Evolutionary conservation across 2,888 invertebrate species (phyloP), one percentile per base, ranked within the genome.

Genomic region (Hirudinaria manillensis): DNA sequence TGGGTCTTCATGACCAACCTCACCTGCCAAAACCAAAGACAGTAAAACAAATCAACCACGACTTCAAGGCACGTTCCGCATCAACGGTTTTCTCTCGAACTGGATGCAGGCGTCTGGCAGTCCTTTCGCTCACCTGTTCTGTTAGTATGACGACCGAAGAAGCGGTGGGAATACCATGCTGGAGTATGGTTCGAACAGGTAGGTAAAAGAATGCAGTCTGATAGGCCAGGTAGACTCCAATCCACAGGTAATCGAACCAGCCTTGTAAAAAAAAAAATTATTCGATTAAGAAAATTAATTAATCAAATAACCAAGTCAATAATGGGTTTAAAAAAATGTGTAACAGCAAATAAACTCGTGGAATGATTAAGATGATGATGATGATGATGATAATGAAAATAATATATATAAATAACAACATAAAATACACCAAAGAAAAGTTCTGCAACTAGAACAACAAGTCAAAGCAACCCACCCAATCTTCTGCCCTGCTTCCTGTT

Each of bases 1-100:
- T 94, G 91, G 65, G 90, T 88, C 87, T 96, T 96, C 95, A 96
- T 95, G 75, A 91, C 83, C 73, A 93, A 86, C 16, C 95, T 89
- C 19, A 91, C 88, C 91, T 88, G 85, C 16, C 45, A 45, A 45
- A 45, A 45, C 45, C 45, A 45, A 45, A 16, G 1, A 3, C 13
- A 45, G n/a, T n/a, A 45, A 45, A 1, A 16, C 16, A 10, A 45
- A 16, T 45, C 1, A 45, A 45, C 45, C 45, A 16, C 10, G 45
- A 45, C 10, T 45, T 6, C 45, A 6, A 45, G 45, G 45, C 16
- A 7, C 45, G 45, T 4, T 45, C 45, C 16, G 4, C 45, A 45
- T 45, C 13, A 45, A 45, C 16, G 3, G 45, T 10, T 10, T 16
- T 45, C 45, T 45, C 13, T 45, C 16, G 45, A 45, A 10, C 45